These are phyloP conservation scores for Sesamia inferens DNA, from an alignment of 2,888 invertebrate genomes.

Conservation along the genomic window DNA sequence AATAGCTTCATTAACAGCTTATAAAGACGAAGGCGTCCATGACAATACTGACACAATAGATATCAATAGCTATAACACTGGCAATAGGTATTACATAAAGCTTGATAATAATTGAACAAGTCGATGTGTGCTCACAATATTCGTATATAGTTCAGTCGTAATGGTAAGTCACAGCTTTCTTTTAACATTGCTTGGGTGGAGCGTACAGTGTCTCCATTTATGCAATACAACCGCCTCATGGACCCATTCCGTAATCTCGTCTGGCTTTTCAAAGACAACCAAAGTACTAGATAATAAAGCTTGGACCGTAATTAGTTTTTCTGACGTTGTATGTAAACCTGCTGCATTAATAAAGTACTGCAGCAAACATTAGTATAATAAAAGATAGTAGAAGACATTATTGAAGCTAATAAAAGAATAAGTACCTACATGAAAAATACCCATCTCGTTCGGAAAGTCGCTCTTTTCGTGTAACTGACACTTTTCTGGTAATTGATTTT, in stretches of 20 bases:
- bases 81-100: conserved; percentile 38
- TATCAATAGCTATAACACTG: conserved; percentile 11
- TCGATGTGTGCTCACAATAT: conserved; percentile 33
- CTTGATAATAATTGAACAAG: conserved; percentile 40
- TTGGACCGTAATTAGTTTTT: conserved; percentile 57
- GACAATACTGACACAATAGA: conserved; percentile 28
- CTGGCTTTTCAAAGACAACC: conserved; percentile 52
- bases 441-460: too few species aligned
- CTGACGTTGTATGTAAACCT: conserved; percentile 32
- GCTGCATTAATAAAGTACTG: not conserved
- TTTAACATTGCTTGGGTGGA: conserved; percentile 66
- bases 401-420: not conserved
- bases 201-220: conserved; percentile 49
- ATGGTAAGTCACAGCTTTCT: conserved; percentile 52
- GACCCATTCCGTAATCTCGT: conserved; percentile 61
- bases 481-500: too few species aligned
- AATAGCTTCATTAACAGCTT: conserved; percentile 38
- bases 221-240: conserved; percentile 56
- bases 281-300: conserved; percentile 44
- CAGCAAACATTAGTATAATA: conserved; percentile 19
- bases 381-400: not conserved
- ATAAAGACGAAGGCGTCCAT: conserved; percentile 11
- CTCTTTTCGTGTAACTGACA: too few species aligned
- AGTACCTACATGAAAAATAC: not conserved
- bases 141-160: conserved; percentile 40